Evolutionary conservation across 2,888 invertebrate genomes (phyloP), one percentile per base, ranked within the genome.

Genomic region (Agrilus cyanescens): DNA sequence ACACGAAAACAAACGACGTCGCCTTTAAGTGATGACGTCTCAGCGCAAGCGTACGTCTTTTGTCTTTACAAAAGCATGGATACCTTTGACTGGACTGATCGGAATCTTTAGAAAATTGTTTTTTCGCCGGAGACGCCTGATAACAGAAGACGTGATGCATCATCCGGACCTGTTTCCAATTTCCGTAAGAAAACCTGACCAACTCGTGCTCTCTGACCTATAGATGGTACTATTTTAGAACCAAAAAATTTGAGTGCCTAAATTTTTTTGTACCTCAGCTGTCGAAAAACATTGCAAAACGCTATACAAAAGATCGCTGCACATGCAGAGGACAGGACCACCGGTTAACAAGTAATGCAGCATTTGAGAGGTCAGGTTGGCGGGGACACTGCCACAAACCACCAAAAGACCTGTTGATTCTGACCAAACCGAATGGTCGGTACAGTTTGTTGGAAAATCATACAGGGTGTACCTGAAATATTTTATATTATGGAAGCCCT

Each of bases 81-180:
- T 5, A 48, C 45, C 50, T 54, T 37, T 51, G 56, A 47, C 62
- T 53, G 4, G 57, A 56, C 44, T 75, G 78, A 48, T 84, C 85
- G 41, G 78, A 80, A 57, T 85, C 84, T 41, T 82, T 81, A 1
- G 84, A 84, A 57, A 86, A 86, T 57, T 84, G 82, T 53, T 85
- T 82, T 62, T 82, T 82, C 2, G 85, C 80, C 0, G 88, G 87
- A 1, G 86, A 86, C 0, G 86, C 85, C 63, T 88, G 87, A 60
- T 88, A 88, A 58, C 88, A 88, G 62, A 88, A 87, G 49, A 88
- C 83, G 57, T 88, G 86, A 64, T 88, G 88, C 74, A 88, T 83
- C 81, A 88, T 82, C 60, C 80, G 80, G 0, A 87, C 84, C 4
- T 82, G 78, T 57, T 82, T 80, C 87, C 88, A 88, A 61, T 81